Evolutionary conservation across 2,888 invertebrate species (phyloP).

Genomic region (Clitarchus hookeri): DNA sequence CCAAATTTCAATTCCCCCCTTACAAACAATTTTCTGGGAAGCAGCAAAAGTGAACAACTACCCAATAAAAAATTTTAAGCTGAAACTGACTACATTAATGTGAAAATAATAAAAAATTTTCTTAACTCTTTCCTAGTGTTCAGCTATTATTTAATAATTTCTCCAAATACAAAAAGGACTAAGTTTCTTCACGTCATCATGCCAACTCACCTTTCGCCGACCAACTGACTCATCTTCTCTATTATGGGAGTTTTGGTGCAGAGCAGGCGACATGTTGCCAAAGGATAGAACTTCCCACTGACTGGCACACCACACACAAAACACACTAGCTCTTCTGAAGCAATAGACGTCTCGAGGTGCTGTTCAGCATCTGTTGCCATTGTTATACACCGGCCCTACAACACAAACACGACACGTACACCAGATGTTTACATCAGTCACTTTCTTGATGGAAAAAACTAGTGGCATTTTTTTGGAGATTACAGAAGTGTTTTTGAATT

Average conservation of each 20-base stretch:
- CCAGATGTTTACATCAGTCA: too few species aligned
- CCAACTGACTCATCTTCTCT: conserved; percentile 53
- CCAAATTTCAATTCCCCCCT: too few species aligned
- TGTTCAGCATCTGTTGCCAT: neutral
- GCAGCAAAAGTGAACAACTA: too few species aligned
- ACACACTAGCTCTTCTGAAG: conserved; percentile 46
- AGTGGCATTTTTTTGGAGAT: too few species aligned
- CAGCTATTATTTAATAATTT: too few species aligned
- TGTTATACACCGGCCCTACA: neutral
- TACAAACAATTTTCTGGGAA: too few species aligned
- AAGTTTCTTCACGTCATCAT: too few species aligned
- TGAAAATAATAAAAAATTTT: neutral
- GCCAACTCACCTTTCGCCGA: conserved; percentile 51
- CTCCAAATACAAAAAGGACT: too few species aligned
- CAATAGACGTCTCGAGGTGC: neutral
- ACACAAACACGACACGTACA: neutral
- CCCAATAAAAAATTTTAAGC: too few species aligned
- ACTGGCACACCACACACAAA: conserved; percentile 53
- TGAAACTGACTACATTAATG: too few species aligned
- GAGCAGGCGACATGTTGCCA: conserved; percentile 53
- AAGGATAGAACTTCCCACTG: conserved; percentile 51
- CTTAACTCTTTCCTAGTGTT: neutral
- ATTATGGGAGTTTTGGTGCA: conserved; percentile 51
- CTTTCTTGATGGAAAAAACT: too few species aligned
- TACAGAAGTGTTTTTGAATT: too few species aligned